phyloP scores from a whole-genome alignment of 2,113 vertebrate genomes.

The Burhinus bistriatus region DNA sequence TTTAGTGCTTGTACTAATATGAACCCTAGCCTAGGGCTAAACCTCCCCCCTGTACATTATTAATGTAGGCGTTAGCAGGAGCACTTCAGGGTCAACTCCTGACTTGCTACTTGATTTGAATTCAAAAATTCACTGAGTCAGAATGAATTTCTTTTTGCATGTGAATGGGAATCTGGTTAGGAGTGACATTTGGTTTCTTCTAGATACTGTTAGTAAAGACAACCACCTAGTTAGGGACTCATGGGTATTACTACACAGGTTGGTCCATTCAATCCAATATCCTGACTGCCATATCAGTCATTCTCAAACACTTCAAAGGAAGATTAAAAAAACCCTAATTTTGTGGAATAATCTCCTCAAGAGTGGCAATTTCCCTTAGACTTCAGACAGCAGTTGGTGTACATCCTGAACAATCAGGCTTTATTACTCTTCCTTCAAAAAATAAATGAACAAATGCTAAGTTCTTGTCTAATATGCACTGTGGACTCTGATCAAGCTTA shows the following conservation, averaged over 20 bases:
- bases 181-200: neutral
- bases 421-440: neutral
- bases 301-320: neutral
- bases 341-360: neutral
- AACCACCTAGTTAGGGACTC: neutral
- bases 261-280: neutral
- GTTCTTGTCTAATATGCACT: neutral
- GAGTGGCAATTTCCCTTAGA: neutral
- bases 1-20: neutral
- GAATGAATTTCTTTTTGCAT: neutral
- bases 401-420: neutral
- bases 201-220: neutral
- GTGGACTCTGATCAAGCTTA: neutral
- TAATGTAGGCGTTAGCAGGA: neutral
- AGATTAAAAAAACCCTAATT: neutral
- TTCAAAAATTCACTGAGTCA: neutral
- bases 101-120: constrained; percentile 1
- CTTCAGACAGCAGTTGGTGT: neutral
- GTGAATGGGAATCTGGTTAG: neutral
- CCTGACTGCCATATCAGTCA: neutral
- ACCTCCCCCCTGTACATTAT: neutral
- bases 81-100: neutral
- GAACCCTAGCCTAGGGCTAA: neutral
- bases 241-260: neutral
- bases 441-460: neutral